A percentile compares a stretch with the other conserved stretches of the same genome.
Evolutionary conservation across 2,888 invertebrate species (phyloP).

Genomic region (Andrena praecox): DNA sequence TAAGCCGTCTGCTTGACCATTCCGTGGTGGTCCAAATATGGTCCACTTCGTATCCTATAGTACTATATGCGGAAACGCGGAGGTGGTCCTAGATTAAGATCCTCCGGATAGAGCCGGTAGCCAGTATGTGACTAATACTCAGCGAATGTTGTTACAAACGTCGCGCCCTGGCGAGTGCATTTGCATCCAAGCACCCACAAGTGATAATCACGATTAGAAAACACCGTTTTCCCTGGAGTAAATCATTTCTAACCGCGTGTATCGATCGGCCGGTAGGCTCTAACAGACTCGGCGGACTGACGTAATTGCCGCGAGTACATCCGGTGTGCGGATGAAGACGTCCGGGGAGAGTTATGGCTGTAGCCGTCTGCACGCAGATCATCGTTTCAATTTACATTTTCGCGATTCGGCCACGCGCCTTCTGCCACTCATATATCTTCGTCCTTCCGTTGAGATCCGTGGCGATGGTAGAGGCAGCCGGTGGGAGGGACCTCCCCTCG

Average conservation of each 20-base stretch:
- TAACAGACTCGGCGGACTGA: conserved; percentile 33
- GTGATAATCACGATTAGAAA: conserved; percentile 55
- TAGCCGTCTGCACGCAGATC: conserved; percentile 54
- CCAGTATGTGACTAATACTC: conserved; percentile 4
- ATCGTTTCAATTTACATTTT: conserved; percentile 72
- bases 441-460: conserved; percentile 55
- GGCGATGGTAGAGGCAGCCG: not conserved
- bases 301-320: conserved; percentile 63
- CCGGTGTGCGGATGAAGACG: conserved; percentile 66
- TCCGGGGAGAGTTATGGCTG: conserved; percentile 64
- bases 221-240: conserved; percentile 41
- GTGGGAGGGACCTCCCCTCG: conserved; percentile 33
- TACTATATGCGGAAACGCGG: not conserved
- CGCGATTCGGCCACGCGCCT: conserved; percentile 48
- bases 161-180: conserved; percentile 20
- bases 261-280: conserved; percentile 51
- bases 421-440: conserved; percentile 63
- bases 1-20: too few species aligned
- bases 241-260: conserved; percentile 54
- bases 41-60: not conserved
- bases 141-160: conserved; percentile 41
- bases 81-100: too few species aligned
- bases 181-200: conserved; percentile 54
- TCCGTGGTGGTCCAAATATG: too few species aligned
- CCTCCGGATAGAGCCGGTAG: not conserved